Percentiles rank a stretch among this genome's conserved stretches.
Evolutionary conservation across 2,888 invertebrate genomes (phyloP).

Genomic region (Callinectes sapidus): DNA sequence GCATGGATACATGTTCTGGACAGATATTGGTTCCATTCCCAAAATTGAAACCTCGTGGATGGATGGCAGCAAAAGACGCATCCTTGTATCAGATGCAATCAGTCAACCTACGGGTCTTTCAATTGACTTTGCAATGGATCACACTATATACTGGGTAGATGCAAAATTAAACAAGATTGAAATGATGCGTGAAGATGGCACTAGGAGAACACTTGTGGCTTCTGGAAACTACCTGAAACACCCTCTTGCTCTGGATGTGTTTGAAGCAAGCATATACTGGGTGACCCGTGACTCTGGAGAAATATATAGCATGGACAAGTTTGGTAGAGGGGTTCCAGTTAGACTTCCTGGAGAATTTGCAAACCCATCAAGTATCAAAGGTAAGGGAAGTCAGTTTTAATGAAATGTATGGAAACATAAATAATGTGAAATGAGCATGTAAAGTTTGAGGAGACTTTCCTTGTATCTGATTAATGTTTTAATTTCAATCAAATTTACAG

Average conservation of each 20-base stretch:
- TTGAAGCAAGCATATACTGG: conserved; percentile 92
- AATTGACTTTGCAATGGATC: conserved; percentile 92
- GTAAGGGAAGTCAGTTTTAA: conserved; percentile 41
- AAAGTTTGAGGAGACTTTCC: not conserved
- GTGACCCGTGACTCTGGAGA: conserved; percentile 92
- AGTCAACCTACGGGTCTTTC: conserved; percentile 92
- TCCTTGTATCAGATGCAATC: conserved; percentile 87
- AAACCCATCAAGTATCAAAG: conserved; percentile 87
- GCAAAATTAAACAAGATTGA: conserved; percentile 93
- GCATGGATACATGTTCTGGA: conserved; percentile 91
- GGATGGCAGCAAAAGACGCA: conserved; percentile 92
- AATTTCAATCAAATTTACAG: conserved; percentile 42
- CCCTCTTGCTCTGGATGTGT: conserved; percentile 92
- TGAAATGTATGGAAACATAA: not conserved
- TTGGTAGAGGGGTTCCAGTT: conserved; percentile 93
- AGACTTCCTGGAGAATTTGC: conserved; percentile 88
- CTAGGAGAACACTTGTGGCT: conserved; percentile 78
- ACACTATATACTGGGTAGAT: conserved; percentile 96
- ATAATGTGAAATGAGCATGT: not conserved
- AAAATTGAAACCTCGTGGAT: conserved; percentile 98
- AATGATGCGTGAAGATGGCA: conserved; percentile 88
- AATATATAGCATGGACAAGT: conserved; percentile 93
- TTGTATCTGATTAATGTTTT: not conserved
- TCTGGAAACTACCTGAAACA: conserved; percentile 80
- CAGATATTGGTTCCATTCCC: conserved; percentile 91